Evolutionary conservation across 2,797 vertebrate genomes (phyloP), one percentile per base, ranked within the genome.

Genomic region (Bovichtus diacanthus): DNA sequence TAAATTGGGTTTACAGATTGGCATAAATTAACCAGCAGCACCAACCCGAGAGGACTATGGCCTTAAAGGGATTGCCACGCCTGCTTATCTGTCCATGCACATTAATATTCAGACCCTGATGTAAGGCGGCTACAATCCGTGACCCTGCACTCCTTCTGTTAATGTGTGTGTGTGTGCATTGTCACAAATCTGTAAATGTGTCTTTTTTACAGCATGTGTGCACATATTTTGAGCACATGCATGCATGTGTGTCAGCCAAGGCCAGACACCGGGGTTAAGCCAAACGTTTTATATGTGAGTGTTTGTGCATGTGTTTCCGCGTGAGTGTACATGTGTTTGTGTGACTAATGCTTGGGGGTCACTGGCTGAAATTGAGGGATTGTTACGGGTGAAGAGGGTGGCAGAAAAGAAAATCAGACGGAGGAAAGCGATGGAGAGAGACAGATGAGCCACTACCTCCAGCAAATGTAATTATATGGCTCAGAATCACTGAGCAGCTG

Each of bases 31-130:
- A 78, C 55, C 67, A 84, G 60, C 67, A 71, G 82, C 88, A 83
- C 83, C 81, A 87, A 87, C 59, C 76, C 86, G 56, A 59, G 64
- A 83, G 68, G 62, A 84, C 55, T 66, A 61, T 46, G 81, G 71
- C 75, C 85, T 90, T 93, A 93, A 95, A 92, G 88, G 92, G 94
- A 93, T 94, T 92, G 88, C 89, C 91, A 93, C 62, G 87, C 92
- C 84, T 92, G 92, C 92, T 94, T 93, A 93, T 95, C 88, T 93
- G 84, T 89, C 90, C 69, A 75, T 84, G 13, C 79, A 87, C 91
- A 94, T 95, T 94, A 94, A 94, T 94, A 95, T 94, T 94, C 93
- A 92, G 77, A 82, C 77, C 84, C 86, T 87, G 90, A 92, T 90
- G 86, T 90, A 88, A 93, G 89, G 69, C 81, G 76, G 84, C 87